phyloP scores from a whole-genome alignment of 2,888 invertebrate genomes.

The Lycaena phlaeas region DNA sequence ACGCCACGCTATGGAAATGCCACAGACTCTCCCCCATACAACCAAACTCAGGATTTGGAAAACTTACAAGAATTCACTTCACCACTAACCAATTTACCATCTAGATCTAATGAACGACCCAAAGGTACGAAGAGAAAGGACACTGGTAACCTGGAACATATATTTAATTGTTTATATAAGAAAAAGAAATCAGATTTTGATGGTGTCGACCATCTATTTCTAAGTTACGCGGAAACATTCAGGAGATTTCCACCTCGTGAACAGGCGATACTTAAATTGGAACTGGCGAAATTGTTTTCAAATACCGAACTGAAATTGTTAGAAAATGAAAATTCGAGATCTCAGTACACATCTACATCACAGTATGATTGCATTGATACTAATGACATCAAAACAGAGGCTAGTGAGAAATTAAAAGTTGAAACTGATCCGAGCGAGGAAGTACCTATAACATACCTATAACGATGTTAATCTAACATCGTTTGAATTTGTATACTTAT shows the following conservation, averaged over 20 bases:
- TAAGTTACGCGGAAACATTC: slow-evolving; percentile 12
- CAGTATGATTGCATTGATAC: neutral
- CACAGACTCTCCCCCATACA: neutral
- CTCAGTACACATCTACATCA: neutral
- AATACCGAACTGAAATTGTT: slow-evolving; percentile 9
- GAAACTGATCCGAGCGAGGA: too few relatives aligned
- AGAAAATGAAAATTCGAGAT: neutral
- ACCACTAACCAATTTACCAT: neutral
- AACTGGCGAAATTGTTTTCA: slow-evolving; percentile 12
- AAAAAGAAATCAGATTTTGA: slow-evolving; percentile 10
- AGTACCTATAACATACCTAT: too few relatives aligned
- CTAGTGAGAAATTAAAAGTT: too few relatives aligned
- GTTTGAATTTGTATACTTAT: too few relatives aligned
- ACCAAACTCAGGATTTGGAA: neutral
- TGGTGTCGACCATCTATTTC: slow-evolving; percentile 10
- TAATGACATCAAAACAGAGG: too few relatives aligned
- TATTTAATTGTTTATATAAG: neutral
- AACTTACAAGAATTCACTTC: neutral
- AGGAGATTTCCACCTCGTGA: slow-evolving; percentile 10
- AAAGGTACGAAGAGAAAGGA: slow-evolving; percentile 1
- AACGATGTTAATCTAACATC: too few relatives aligned
- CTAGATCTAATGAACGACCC: neutral
- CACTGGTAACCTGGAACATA: slow-evolving; percentile 2
- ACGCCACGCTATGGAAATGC: neutral
- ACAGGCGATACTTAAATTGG: slow-evolving; percentile 10